Evolutionary conservation across 2,797 vertebrate genomes (phyloP).

Genomic region (Chrysolophus pictus): DNA sequence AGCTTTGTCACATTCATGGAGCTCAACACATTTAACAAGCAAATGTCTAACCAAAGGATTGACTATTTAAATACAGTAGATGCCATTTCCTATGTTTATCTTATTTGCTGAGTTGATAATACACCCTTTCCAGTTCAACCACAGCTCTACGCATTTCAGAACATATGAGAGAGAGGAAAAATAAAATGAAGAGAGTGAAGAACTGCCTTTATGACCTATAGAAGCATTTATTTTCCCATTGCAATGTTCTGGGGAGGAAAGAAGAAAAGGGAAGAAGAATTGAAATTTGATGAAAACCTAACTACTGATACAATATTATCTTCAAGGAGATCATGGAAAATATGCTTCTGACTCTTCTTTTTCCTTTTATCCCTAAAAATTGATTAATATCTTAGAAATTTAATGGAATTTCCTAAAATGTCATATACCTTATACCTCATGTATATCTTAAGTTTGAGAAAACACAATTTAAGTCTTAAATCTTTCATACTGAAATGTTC

Average conservation of each 20-base stretch:
- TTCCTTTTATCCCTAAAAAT: fast-evolving
- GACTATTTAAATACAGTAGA: background rate
- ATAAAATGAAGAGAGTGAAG: background rate
- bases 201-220: background rate
- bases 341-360: background rate
- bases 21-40: background rate
- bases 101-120: background rate
- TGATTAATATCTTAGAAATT: background rate
- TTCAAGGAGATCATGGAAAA: background rate
- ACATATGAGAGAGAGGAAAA: background rate
- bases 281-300: background rate
- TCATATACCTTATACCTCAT: background rate
- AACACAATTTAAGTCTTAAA: background rate
- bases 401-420: background rate
- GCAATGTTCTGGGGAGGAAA: fast-evolving
- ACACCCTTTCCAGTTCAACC: background rate
- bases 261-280: background rate
- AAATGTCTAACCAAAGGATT: background rate
- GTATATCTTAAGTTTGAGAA: background rate
- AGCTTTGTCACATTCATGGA: background rate
- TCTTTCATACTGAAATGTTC: background rate
- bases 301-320: background rate
- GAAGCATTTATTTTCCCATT: background rate
- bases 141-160: background rate
- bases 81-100: background rate